A percentile compares a stretch with the other conserved stretches of the same genome.
phyloP scores from a whole-genome alignment of 2,888 invertebrate genomes.

The Drosophila melanosoma region DNA sequence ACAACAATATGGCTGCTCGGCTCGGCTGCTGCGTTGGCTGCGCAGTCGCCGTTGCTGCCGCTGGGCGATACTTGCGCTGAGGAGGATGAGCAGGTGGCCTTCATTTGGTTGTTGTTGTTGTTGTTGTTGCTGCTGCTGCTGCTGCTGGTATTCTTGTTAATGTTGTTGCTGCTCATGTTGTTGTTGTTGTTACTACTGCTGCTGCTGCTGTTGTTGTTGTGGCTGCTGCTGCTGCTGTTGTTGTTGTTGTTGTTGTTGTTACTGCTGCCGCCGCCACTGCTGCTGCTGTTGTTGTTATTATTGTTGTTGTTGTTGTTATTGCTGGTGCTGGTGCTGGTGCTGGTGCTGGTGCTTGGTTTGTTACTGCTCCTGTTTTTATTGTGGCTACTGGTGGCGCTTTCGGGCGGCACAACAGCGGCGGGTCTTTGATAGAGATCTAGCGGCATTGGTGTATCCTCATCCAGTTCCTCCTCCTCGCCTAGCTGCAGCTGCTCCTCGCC shows the following conservation, averaged over 20 bases:
- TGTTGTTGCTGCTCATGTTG: constrained; percentile 34
- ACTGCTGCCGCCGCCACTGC: constrained; percentile 25
- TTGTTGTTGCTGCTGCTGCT: constrained; percentile 49
- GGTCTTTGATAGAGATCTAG: constrained; percentile 85
- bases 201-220: constrained; percentile 24
- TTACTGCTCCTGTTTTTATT: constrained; percentile 9
- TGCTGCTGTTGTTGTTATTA: constrained; percentile 16
- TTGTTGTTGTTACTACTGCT: constrained; percentile 60
- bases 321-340: constrained; percentile 28
- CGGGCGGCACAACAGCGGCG: constrained; percentile 53
- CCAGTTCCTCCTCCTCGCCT: constrained; percentile 41
- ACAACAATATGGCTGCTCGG: constrained; percentile 47
- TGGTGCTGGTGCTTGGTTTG: constrained; percentile 24
- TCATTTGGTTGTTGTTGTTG: constrained; percentile 69
- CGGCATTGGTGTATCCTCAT: constrained; percentile 79
- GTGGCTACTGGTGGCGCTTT: constrained; percentile 31
- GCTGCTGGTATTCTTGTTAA: constrained; percentile 24
- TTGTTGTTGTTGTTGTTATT: constrained; percentile 30
- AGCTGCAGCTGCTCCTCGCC: constrained; percentile 22
- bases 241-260: constrained; percentile 67
- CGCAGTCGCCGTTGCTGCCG: constrained; percentile 64
- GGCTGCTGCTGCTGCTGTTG: constrained; percentile 54
- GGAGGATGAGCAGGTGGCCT: constrained; percentile 52
- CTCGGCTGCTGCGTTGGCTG: constrained; percentile 30
- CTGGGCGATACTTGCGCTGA: constrained; percentile 44